phyloP scores from a whole-genome alignment of 2,113 vertebrate genomes.

The Nesogale talazaci region DNA sequence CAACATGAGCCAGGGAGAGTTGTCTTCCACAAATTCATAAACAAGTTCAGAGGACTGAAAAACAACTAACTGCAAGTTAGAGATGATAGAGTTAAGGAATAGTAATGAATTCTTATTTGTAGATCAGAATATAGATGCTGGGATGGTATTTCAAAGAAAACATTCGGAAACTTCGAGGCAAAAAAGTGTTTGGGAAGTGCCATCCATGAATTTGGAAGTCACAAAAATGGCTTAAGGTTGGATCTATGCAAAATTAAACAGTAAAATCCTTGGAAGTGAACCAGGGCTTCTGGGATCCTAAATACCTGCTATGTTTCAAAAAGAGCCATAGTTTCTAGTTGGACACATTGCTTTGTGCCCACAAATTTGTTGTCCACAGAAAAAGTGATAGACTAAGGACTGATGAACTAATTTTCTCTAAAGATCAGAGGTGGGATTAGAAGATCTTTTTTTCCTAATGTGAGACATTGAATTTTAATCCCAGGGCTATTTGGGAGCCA shows the following conservation, averaged over 20 bases:
- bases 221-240: too few relatives aligned
- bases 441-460: not conserved
- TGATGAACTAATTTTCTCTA: not conserved
- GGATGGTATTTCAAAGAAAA: not conserved
- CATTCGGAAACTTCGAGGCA: not conserved
- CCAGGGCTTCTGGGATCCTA: not conserved
- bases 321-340: not conserved
- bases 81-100: not conserved
- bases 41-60: not conserved
- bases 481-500: not conserved
- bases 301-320: not conserved
- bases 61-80: not conserved
- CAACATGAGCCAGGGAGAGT: not conserved
- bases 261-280: not conserved
- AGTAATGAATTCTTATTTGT: not conserved
- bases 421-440: not conserved
- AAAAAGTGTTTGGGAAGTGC: not conserved
- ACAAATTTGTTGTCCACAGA: not conserved
- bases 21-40: not conserved
- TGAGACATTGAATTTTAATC: slow-evolving; percentile 16
- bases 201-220: not conserved
- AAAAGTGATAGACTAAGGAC: too few relatives aligned
- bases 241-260: not conserved
- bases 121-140: not conserved
- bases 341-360: not conserved